Conservation (phyloP, 2,113 vertebrate species). For the Cyprinus carpio region DNA sequence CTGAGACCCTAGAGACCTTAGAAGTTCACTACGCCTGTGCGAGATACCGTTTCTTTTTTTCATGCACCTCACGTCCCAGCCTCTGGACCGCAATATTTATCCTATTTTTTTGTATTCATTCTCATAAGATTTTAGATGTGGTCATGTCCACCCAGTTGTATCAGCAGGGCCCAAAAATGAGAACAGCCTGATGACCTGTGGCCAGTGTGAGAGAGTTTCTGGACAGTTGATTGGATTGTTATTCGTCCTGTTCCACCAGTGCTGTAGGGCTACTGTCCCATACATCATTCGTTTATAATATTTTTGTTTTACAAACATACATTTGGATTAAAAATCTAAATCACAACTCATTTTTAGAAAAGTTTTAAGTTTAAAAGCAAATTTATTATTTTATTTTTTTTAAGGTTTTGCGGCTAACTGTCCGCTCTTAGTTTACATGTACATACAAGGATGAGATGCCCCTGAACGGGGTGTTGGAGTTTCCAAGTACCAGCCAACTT, state of each 20-base stretch:
- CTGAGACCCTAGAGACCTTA: conserved; percentile 49
- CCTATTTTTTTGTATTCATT: not conserved
- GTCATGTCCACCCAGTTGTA: not conserved
- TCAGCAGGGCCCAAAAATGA: not conserved
- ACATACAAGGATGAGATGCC: too few relatives aligned
- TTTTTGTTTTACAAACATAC: not conserved
- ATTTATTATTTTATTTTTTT: too few relatives aligned
- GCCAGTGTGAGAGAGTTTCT: not conserved
- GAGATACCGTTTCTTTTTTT: conserved; percentile 13
- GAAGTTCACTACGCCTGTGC: conserved; percentile 51
- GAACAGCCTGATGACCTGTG: not conserved
- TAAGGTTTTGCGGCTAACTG: conserved; percentile 75
- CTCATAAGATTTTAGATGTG: not conserved
- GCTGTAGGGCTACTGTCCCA: not conserved
- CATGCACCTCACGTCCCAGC: not conserved
- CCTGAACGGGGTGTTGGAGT: too few relatives aligned
- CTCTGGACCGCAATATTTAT: conserved; percentile 5
- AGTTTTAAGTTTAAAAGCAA: too few relatives aligned
- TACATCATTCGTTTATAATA: not conserved
- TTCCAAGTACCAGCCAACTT: conserved; percentile 68
- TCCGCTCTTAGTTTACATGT: conserved; percentile 94
- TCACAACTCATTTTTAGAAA: too few relatives aligned
- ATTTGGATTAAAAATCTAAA: too few relatives aligned
- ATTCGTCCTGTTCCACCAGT: not conserved
- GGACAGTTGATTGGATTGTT: too few relatives aligned